Evolutionary conservation across 2,113 vertebrate genomes (phyloP).

Genomic region (Cottus gobio): DNA sequence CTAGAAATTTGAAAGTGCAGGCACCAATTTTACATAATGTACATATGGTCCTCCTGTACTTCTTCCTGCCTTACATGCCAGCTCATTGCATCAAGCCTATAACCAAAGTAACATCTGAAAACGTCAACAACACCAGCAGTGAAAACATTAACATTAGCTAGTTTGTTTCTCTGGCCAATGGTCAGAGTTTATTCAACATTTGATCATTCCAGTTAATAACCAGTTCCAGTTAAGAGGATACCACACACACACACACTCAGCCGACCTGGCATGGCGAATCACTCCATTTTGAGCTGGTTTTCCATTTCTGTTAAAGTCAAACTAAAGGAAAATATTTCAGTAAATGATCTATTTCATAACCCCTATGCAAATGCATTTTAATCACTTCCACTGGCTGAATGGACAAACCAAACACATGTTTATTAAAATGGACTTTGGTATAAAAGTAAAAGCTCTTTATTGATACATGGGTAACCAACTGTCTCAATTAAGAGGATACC

Average conservation of each 20-base stretch:
- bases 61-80: background rate
- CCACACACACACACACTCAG: background rate
- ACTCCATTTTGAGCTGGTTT: background rate
- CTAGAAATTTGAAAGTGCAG: background rate
- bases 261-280: background rate
- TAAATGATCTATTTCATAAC: background rate
- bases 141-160: background rate
- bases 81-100: background rate
- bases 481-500: background rate
- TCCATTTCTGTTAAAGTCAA: background rate
- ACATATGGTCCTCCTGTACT: background rate
- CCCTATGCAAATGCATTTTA: background rate
- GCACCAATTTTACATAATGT: background rate
- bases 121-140: background rate
- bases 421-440: background rate
- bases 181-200: background rate
- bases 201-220: background rate
- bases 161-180: background rate
- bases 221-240: too few relatives aligned
- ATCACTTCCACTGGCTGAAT: background rate
- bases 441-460: background rate
- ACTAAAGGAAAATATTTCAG: slow-evolving; percentile 2
- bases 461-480: background rate
- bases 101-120: background rate
- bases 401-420: background rate